Percentiles rank a stretch among this genome's conserved stretches.
Evolutionary conservation across 1,140 invertebrate species (phyloP).

Genomic region (Cotesia vestalis): DNA sequence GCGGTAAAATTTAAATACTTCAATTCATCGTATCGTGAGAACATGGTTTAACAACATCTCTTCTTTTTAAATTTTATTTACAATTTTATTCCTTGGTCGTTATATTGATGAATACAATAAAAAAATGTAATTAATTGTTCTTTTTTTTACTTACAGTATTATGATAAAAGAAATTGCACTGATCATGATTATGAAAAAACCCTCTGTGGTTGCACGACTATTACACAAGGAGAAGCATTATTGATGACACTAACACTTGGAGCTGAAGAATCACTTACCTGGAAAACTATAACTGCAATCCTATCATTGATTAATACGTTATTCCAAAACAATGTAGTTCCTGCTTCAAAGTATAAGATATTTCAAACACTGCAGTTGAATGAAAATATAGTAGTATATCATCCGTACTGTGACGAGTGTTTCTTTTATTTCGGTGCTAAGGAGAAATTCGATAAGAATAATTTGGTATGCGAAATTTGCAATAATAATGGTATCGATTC

Average conservation of each 20-base stretch:
- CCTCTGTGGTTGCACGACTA: conserved; percentile 1
- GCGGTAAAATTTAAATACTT: too few relatives aligned
- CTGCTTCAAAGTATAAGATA: neutral
- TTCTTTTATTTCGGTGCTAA: neutral
- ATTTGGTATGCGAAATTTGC: neutral
- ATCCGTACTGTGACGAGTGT: neutral
- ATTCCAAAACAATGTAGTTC: conserved; percentile 3
- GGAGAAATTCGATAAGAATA: neutral
- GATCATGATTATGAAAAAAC: neutral
- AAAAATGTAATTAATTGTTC: too few relatives aligned
- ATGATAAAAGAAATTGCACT: too few relatives aligned
- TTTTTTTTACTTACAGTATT: too few relatives aligned
- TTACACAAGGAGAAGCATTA: neutral
- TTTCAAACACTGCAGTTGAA: neutral
- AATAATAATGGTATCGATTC: neutral
- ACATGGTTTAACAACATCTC: too few relatives aligned
- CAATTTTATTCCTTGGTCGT: too few relatives aligned
- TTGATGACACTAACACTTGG: neutral
- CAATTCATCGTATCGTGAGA: too few relatives aligned
- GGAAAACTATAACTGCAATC: conserved; percentile 2
- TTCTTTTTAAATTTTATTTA: too few relatives aligned
- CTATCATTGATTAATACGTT: neutral
- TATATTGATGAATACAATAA: too few relatives aligned
- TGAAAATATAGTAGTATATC: neutral
- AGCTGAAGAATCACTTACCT: neutral